Base-by-base conservation (phyloP, 37 sponge, comb jelly and placozoan genomes). In the Ianthella basta region DNA sequence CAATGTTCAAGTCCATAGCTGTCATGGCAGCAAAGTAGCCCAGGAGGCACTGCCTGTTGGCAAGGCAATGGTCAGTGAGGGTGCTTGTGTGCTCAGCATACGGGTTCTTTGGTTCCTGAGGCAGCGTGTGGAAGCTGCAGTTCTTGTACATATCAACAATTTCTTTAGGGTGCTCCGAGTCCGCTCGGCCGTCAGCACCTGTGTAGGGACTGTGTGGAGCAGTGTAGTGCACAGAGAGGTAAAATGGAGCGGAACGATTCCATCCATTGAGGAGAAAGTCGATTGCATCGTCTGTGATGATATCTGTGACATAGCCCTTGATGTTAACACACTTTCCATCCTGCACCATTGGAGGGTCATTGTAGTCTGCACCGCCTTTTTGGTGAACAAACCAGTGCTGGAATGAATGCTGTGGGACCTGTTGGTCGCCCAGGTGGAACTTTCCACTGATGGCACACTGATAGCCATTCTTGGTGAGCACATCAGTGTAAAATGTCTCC, bases 301-400 rank as follows among this genome's bases (percentile, higher is more conserved):
- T 88, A 35, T 91, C 92, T 18, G 85, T 91, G n/a, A 91, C 84
- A 41, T 91, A 91, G 18, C 89, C 92, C 18, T 79, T 27, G 13
- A 72, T 21, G 37, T 78, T 82, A 27, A 88, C 86, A 82, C 92
- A 91, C 88, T 86, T 55, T 3, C 54, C 41, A 82, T 91, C 32
- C 54, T 84, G 69, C 36, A 91, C 92, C 81, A 91, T 67, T 20
- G 92, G 89, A n/a, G 92, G 92, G 44, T 91, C 61, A 29, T 80
- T 88, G 85, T 91, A 91, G 66, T 60, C 57, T 13, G 87, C 89
- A 0, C 92, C 92, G 4, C 92, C 92, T 15, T 56, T 85, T 77
- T 91, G 92, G 72, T 91, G 92, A 0, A 91, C 92, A 69, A 88
- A 91, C 92, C 92, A 91, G 64, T 91, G 92, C 21, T 41, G 57